A percentile compares a stretch with the other conserved stretches of the same genome.
Evolutionary conservation across 2,113 vertebrate genomes (phyloP).

Genomic region (Sebastes fasciatus): DNA sequence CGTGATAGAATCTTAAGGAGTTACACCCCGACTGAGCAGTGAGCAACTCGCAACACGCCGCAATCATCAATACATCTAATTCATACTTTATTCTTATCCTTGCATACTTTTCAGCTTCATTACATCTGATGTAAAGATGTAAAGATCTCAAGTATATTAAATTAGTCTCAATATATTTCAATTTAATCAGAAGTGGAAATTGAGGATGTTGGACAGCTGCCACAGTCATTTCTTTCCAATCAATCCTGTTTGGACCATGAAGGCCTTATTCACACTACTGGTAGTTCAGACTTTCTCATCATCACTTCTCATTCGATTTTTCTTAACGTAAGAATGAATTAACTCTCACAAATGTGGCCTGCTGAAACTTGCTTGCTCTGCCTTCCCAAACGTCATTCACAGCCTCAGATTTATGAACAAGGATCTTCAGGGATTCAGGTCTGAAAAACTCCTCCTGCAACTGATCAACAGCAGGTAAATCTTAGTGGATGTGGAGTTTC

Average conservation of each 20-base stretch:
- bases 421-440: constrained; percentile 4
- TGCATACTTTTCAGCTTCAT: neutral
- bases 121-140: neutral
- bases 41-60: constrained; percentile 1
- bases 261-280: neutral
- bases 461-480: constrained; percentile 21
- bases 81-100: neutral
- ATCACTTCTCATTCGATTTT: constrained; percentile 1
- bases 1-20: constrained; percentile 30
- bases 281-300: constrained; percentile 9
- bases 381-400: neutral
- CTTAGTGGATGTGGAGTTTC: neutral
- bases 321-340: neutral
- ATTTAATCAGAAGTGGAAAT: constrained; percentile 46
- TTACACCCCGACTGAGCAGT: constrained; percentile 27
- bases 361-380: neutral
- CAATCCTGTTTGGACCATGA: neutral
- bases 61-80: neutral
- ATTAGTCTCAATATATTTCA: constrained; percentile 30
- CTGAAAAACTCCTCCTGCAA: neutral
- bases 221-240: constrained; percentile 47
- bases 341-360: neutral
- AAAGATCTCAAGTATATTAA: constrained; percentile 8
- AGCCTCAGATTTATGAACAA: constrained; percentile 12
- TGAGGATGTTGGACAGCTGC: constrained; percentile 43